Conservation (phyloP, 1,140 invertebrate genomes). For the Heliconius hermathena region DNA sequence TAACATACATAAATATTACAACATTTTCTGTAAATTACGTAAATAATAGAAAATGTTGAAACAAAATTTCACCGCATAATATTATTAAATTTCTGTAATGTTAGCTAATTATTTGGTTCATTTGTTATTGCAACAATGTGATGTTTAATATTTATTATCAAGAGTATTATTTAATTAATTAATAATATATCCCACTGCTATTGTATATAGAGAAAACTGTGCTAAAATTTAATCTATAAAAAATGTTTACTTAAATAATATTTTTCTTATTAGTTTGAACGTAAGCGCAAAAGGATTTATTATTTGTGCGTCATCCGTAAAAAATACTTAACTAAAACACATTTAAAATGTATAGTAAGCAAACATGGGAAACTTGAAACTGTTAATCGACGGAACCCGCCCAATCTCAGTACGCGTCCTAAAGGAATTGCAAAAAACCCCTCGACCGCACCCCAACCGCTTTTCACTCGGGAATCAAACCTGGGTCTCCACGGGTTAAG, state of each 20-base stretch:
- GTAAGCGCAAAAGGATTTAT: too few species aligned
- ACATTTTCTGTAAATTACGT: too few species aligned
- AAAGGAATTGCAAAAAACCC: conserved; percentile 68
- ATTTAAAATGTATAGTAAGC: conserved; percentile 2
- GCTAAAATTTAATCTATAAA: too few species aligned
- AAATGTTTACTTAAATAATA: too few species aligned
- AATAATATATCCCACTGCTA: not conserved
- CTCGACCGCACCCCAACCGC: conserved; percentile 63
- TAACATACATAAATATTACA: too few species aligned
- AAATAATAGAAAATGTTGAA: not conserved
- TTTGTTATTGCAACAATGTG: conserved; percentile 12
- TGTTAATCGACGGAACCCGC: conserved; percentile 58
- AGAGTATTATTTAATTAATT: not conserved
- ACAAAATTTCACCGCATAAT: not conserved
- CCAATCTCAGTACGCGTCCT: conserved; percentile 60
- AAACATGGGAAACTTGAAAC: conserved; percentile 41
- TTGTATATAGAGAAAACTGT: not conserved
- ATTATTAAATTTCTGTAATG: conserved; percentile 21
- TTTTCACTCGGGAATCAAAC: conserved; percentile 64
- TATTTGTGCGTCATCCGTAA: too few species aligned
- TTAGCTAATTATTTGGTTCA: conserved; percentile 8
- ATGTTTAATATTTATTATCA: not conserved
- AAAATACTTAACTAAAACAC: not conserved
- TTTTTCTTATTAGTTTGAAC: too few species aligned
- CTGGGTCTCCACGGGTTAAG: conserved; percentile 75